phyloP scores from a whole-genome alignment of 1,140 invertebrate genomes.

The Sarcophaga bullata region DNA sequence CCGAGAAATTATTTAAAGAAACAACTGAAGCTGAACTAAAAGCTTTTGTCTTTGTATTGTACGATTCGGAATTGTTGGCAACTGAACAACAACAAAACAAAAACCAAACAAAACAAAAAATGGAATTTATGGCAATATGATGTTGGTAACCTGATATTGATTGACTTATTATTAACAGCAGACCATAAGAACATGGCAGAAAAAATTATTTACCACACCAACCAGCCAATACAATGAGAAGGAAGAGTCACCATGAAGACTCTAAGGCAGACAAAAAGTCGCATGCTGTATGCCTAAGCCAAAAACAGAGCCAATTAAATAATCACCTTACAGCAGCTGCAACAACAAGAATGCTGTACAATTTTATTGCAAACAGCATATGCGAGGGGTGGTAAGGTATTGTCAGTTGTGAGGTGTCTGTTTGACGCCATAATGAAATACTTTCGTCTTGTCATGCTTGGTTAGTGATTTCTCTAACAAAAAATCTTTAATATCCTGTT shows the following conservation, averaged over 20 bases:
- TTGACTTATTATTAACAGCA: conserved; percentile 35
- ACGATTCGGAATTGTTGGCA: background rate
- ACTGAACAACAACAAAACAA: background rate
- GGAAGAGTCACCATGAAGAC: no score
- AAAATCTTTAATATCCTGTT: conserved; percentile 41
- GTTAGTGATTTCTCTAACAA: conserved; percentile 15
- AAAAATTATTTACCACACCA: conserved; percentile 17
- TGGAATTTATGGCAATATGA: background rate
- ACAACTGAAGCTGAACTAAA: background rate
- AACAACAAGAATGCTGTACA: background rate
- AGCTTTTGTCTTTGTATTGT: background rate
- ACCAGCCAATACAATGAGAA: background rate
- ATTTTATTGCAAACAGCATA: no score
- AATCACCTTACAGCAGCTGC: conserved; percentile 13
- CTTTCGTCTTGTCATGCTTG: conserved; percentile 25
- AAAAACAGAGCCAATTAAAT: conserved; percentile 35
- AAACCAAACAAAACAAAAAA: no score
- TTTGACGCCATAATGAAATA: conserved; percentile 36
- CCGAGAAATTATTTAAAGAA: background rate
- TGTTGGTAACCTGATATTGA: conserved; percentile 30
- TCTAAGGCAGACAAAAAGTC: background rate
- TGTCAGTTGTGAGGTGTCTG: background rate
- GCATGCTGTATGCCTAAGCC: background rate
- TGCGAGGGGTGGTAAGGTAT: no score
- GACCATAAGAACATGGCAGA: conserved; percentile 4